Base-by-base conservation (phyloP, 2,113 vertebrate species). In the Oryzias curvinotus region DNA sequence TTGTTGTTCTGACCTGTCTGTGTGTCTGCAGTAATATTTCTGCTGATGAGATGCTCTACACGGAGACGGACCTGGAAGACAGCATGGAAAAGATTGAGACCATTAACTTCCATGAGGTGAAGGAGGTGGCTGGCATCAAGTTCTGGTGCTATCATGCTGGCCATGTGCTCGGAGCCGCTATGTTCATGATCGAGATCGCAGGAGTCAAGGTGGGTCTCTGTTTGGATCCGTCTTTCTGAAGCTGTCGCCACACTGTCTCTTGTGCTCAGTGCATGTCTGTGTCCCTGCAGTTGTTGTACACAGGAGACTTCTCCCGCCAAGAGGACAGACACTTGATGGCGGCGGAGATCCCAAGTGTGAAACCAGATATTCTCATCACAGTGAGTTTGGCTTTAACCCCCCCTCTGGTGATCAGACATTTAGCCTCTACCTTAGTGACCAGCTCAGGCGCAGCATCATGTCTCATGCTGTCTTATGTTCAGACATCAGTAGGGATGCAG, bases 21-120 rank as follows among this genome's bases (percentile, higher is more conserved):
- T 19, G 7, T 18, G 5, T 18, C 47, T 19, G 13, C 73, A 98
- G 97, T 85, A 99, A 98, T 77, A 99, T 99, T 71, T 99, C 97
- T n/a, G 96, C 96, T 0, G 97, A 98, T 36, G 96, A 99, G 88
- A 99, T 99, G 97, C 89, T 99, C 2, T 98, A 99, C 72, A 98
- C 97, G 1, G 97, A 98, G 85, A 97, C 95, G 0, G 96, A 99
- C 72, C 84, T 99, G 14, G 97, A 99, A 64, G 96, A 99, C 82
- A 99, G 97, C 89, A 99, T 98, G 97, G 97, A 99, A 71, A 98
- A 99, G 84, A 98, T 99, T 2, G 97, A 99, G 84, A 98, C 97
- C n/a, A 99, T 99, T 81, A 98, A 98, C 85, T 98, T 99, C 80
- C 97, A 98, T 1, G 97, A 99, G 88, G 97, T 99, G 71, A 98